phyloP scores from a whole-genome alignment of 2,888 invertebrate genomes.

The Drosophila nr. medialis region DNA sequence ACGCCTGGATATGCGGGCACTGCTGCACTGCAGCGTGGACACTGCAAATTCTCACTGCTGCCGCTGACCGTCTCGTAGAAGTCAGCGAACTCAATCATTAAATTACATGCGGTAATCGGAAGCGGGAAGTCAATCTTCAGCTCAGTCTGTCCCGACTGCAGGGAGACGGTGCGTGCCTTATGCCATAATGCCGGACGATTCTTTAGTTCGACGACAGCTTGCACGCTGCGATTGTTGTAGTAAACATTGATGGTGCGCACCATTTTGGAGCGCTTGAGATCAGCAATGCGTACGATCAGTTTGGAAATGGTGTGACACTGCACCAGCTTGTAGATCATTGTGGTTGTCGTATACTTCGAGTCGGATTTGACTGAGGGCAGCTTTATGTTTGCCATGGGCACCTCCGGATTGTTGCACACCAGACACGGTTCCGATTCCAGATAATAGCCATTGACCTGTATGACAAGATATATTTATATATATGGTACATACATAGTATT shows the following conservation, averaged over 20 bases:
- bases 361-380: constrained; percentile 97
- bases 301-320: constrained; percentile 98
- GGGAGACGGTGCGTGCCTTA: constrained; percentile 95
- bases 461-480: neutral
- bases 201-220: constrained; percentile 98
- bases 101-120: constrained; percentile 98
- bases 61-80: constrained; percentile 97
- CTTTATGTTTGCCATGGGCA: constrained; percentile 95
- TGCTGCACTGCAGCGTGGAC: constrained; percentile 97
- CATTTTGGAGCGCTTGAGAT: constrained; percentile 98
- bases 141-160: constrained; percentile 96
- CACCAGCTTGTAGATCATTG: constrained; percentile 97
- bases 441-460: constrained; percentile 97
- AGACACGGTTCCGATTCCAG: constrained; percentile 98
- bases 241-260: constrained; percentile 97
- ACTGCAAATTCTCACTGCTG: constrained; percentile 96
- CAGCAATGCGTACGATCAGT: constrained; percentile 96
- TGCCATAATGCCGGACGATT: constrained; percentile 99
- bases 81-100: constrained; percentile 99
- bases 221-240: constrained; percentile 97
- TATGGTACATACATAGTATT: neutral
- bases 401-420: constrained; percentile 99
- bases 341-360: constrained; percentile 98
- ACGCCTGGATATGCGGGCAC: constrained; percentile 99
- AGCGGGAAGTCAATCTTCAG: constrained; percentile 98